These are phyloP conservation scores for Macrophya alboannulata DNA, from an alignment of 2,888 invertebrate species.

Conservation along the genomic window DNA sequence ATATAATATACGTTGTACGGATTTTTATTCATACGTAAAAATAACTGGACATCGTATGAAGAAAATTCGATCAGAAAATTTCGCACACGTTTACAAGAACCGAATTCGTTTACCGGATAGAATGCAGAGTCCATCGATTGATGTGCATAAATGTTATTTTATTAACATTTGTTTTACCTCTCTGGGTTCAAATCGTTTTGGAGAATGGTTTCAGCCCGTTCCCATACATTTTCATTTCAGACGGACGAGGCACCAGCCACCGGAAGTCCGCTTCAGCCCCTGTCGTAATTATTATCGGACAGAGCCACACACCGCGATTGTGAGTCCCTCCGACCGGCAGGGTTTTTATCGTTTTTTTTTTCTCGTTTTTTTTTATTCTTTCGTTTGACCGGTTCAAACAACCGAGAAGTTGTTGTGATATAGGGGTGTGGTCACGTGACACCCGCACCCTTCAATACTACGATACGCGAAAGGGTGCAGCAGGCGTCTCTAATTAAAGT, in stretches of 20 bases:
- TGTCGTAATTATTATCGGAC: conserved; percentile 57
- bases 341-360: conserved; percentile 5
- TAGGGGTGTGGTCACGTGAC: conserved; percentile 38
- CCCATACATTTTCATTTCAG: conserved; percentile 14
- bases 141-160: not conserved
- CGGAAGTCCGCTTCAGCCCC: conserved; percentile 66
- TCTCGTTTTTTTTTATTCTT: not conserved
- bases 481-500: conserved; percentile 14
- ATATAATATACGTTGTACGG: not conserved
- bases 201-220: conserved; percentile 9
- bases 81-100: too few species aligned
- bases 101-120: not conserved
- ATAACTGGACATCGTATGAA: not conserved
- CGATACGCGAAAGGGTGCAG: not conserved
- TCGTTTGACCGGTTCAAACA: conserved; percentile 14
- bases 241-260: conserved; percentile 40
- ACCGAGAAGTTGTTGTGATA: conserved; percentile 41
- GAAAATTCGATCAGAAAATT: too few species aligned
- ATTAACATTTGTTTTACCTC: not conserved
- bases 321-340: not conserved
- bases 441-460: conserved; percentile 27
- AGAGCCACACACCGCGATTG: conserved; percentile 43
- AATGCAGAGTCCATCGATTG: not conserved
- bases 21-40: not conserved
- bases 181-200: conserved; percentile 26